These are phyloP conservation scores for Pseudopipra pipra DNA, from an alignment of 2,113 vertebrate species.

Conservation along the genomic window DNA sequence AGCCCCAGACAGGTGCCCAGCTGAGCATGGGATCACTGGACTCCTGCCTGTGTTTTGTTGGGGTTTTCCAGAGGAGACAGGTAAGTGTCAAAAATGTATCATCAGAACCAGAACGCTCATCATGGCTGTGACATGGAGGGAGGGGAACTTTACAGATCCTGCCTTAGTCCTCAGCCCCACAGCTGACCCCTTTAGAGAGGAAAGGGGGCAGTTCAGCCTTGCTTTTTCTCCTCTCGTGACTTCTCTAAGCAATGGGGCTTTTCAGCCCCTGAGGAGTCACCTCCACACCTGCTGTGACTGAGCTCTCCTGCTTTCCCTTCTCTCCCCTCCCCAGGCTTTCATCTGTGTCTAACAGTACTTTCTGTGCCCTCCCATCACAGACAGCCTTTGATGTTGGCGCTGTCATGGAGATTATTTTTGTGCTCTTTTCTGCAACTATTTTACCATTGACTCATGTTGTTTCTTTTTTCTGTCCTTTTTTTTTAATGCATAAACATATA, in stretches of 20 bases:
- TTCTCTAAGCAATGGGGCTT: not conserved
- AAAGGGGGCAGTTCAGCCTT: not conserved
- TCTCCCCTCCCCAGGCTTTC: not conserved
- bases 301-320: not conserved
- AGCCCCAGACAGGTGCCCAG: not conserved
- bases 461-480: not conserved
- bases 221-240: not conserved
- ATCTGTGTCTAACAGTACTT: not conserved
- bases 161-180: not conserved
- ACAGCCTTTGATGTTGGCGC: not conserved
- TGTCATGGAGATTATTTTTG: not conserved
- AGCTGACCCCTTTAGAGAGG: not conserved
- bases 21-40: rapidly evolving
- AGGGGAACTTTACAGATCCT: not conserved
- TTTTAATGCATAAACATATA: not conserved
- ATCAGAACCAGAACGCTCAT: rapidly evolving
- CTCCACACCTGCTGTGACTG: not conserved
- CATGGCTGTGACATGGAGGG: not conserved
- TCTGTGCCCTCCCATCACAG: not conserved
- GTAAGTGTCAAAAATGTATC: not conserved
- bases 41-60: not conserved
- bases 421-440: not conserved
- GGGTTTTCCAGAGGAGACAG: not conserved
- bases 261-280: not conserved
- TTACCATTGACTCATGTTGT: not conserved